Percentiles rank a stretch among this genome's conserved stretches.
phyloP scores from a whole-genome alignment of 2,888 invertebrate species.

The Athalia circularis region DNA sequence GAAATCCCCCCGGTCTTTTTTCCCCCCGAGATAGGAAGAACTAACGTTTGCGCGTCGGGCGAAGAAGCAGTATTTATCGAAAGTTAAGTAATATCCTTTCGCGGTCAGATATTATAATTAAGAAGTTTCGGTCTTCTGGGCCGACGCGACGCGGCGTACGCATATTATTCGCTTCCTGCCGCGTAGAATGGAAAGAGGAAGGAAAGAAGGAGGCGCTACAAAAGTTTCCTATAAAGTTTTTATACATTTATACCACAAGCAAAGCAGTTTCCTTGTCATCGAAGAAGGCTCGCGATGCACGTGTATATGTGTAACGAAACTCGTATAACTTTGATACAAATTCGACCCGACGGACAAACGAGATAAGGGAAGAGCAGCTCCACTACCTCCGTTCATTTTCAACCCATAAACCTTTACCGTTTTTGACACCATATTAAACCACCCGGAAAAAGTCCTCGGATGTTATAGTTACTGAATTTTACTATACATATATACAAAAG shows the following conservation, averaged over 20 bases:
- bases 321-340: constrained; percentile 29
- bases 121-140: constrained; percentile 7
- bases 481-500: background rate
- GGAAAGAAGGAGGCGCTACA: constrained; percentile 23
- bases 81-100: constrained; percentile 40
- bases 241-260: constrained; percentile 11
- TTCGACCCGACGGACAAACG: constrained; percentile 12
- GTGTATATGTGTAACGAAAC: background rate
- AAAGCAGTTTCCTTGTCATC: constrained; percentile 36
- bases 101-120: constrained; percentile 32
- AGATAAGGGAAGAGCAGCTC: constrained; percentile 5
- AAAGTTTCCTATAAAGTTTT: background rate
- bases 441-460: constrained; percentile 42
- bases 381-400: constrained; percentile 15
- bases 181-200: background rate
- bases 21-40: background rate
- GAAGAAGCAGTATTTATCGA: constrained; percentile 38
- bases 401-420: constrained; percentile 31
- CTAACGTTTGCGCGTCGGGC: background rate
- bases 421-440: constrained; percentile 37
- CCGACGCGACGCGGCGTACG: background rate
- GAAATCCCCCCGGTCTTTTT: constrained; percentile 30
- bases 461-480: constrained; percentile 3
- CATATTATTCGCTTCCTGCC: background rate
- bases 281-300: constrained; percentile 9